Evolutionary conservation across 2,888 invertebrate genomes (phyloP).

Genomic region (Coenonympha arcania): DNA sequence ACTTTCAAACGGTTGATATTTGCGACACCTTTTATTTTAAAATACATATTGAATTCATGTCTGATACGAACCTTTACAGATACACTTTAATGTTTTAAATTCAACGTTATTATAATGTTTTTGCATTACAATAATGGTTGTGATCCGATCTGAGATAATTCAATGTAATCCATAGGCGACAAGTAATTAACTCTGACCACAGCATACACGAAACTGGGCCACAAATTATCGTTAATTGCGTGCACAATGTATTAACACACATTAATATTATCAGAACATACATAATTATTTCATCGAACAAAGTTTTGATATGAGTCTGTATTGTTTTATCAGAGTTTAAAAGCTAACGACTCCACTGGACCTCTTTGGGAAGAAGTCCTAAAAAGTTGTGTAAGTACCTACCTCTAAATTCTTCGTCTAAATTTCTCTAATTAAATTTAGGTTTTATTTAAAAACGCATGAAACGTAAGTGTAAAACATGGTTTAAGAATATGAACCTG

Average conservation of each 20-base stretch:
- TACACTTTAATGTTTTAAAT: neutral
- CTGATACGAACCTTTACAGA: too few species aligned
- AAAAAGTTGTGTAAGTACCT: too few species aligned
- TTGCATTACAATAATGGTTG: slow-evolving; percentile 12
- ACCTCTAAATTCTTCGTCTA: too few species aligned
- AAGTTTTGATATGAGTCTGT: too few species aligned
- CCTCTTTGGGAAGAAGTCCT: too few species aligned
- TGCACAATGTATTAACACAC: slow-evolving; percentile 20
- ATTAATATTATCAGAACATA: neutral
- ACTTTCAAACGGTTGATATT: too few species aligned
- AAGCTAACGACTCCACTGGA: too few species aligned
- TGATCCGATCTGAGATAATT: slow-evolving; percentile 33
- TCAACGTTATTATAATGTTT: slow-evolving; percentile 1
- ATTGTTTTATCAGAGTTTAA: too few species aligned
- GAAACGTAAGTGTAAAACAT: slow-evolving; percentile 29
- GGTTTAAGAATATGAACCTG: slow-evolving; percentile 31
- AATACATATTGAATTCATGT: too few species aligned
- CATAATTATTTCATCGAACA: neutral
- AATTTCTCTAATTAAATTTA: too few species aligned
- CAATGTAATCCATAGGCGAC: slow-evolving; percentile 42
- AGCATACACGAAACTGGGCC: slow-evolving; percentile 24
- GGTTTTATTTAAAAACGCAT: too few species aligned
- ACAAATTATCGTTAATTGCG: slow-evolving; percentile 34
- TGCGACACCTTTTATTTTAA: too few species aligned
- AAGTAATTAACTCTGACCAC: slow-evolving; percentile 38